Percentiles rank a stretch among this genome's conserved stretches.
Evolutionary conservation across 2,888 invertebrate genomes (phyloP).

Genomic region (Callimorpha dominula): DNA sequence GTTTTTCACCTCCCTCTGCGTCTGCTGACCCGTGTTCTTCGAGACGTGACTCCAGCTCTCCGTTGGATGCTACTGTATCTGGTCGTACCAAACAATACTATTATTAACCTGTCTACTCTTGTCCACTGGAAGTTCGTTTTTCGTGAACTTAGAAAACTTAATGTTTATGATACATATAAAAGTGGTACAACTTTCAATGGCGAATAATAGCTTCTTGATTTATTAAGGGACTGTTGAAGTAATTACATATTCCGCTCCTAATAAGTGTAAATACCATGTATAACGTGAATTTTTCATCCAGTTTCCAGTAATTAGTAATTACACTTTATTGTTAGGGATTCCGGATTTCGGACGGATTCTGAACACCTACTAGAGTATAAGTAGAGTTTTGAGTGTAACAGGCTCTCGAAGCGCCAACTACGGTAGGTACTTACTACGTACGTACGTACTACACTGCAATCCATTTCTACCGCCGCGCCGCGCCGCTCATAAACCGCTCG

Average conservation of each 20-base stretch:
- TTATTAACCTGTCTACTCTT: background rate
- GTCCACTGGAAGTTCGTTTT: background rate
- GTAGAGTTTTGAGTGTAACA: no score
- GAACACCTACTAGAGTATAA: background rate
- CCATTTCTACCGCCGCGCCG: no score
- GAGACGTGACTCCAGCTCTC: conserved; percentile 74
- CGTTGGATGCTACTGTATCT: conserved; percentile 78
- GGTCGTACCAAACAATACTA: conserved; percentile 13
- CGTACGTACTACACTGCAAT: no score
- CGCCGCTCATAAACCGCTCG: no score
- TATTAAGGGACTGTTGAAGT: background rate
- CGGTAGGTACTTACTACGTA: no score
- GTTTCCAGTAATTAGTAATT: background rate
- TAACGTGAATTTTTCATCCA: background rate
- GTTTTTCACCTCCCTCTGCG: conserved; percentile 71
- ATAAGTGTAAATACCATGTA: background rate
- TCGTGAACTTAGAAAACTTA: background rate
- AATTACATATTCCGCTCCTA: background rate
- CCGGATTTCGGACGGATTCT: background rate
- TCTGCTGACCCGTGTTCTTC: conserved; percentile 79
- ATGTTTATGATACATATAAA: no score
- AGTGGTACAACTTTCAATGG: background rate
- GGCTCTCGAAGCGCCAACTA: no score
- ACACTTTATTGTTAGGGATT: no score
- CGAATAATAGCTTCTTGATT: background rate